A percentile compares a stretch with the other conserved stretches of the same genome.
These are phyloP conservation scores for Ascaphus truei DNA, from an alignment of 2,113 vertebrate species.

Conservation along the genomic window DNA sequence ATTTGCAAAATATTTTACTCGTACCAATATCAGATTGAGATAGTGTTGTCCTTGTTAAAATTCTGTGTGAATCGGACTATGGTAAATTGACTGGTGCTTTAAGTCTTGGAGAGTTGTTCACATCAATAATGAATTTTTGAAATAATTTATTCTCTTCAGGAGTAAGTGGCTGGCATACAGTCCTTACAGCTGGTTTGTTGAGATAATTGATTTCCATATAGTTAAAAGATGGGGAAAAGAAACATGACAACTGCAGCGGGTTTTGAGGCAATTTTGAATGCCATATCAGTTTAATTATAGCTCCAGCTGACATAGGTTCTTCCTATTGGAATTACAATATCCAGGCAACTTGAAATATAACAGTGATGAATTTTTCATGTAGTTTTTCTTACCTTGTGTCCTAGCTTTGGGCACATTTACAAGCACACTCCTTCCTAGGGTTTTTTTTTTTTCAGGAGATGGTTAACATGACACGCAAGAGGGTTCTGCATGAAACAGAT, in stretches of 20 bases:
- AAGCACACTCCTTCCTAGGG: conserved; percentile 64
- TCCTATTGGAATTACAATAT: conserved; percentile 77
- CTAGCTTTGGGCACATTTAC: conserved; percentile 67
- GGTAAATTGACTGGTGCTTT: conserved; percentile 65
- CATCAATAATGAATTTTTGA: conserved; percentile 88
- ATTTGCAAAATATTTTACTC: conserved; percentile 65
- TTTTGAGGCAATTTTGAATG: conserved; percentile 60
- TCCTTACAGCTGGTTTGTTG: conserved; percentile 86
- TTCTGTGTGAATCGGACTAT: conserved; percentile 58
- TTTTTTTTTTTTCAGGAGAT: conserved; percentile 64
- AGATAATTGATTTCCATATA: conserved; percentile 96
- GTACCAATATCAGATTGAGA: conserved; percentile 43
- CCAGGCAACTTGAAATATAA: conserved; percentile 66
- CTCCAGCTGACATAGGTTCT: conserved; percentile 68
- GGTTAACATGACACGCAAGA: conserved; percentile 73
- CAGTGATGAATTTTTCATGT: conserved; percentile 79
- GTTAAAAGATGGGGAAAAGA: conserved; percentile 79
- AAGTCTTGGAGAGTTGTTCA: conserved; percentile 73
- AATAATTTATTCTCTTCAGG: conserved; percentile 90
- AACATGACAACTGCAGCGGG: conserved; percentile 60
- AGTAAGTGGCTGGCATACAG: conserved; percentile 83
- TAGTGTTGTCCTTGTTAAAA: conserved; percentile 72
- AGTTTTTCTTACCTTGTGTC: conserved; percentile 55
- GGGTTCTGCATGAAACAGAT: conserved; percentile 84
- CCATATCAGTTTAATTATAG: conserved; percentile 75